Base-by-base conservation (phyloP, 2,888 invertebrate genomes). In the Pasiphila rectangulata region DNA sequence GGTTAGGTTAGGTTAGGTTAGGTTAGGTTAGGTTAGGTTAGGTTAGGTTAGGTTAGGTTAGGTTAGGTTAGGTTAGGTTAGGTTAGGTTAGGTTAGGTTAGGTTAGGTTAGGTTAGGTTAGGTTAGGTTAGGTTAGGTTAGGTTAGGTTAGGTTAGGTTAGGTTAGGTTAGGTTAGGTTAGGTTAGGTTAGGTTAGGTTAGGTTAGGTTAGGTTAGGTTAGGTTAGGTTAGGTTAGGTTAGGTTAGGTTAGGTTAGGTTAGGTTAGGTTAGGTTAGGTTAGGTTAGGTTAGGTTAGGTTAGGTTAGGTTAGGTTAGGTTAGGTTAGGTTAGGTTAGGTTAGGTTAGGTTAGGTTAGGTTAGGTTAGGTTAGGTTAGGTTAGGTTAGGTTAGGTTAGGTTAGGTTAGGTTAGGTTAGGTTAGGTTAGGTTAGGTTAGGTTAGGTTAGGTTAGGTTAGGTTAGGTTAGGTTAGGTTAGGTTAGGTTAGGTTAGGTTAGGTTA, bases 41-140 rank as follows among this genome's bases (percentile, higher is more conserved):
- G 36, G 36, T 43, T 43, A 36, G 36, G 36, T 43, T 43, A 43
- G 43, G 43, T 42, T 42, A 42, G 42, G 42, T 42, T 42, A 42
- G 42, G 42, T 42, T 42, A 42, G 42, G 42, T 42, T 42, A 42
- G 42, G 42, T 42, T 42, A 42, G 42, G 43, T 42, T 42, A 42
- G 42, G 42, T 42, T 42, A 42, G 42, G 42, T 42, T 42, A 42
- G 42, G 42, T 42, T 42, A 42, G 42, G 42, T 42, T 42, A 42
- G 42, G 42, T 42, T 42, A 42, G 42, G 42, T 42, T 42, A 42
- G 42, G 42, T 35, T 42, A 35, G 42, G 42, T 35, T 41, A 42
- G 35, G 42, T 35, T 35, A 35, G 42, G 35, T 34, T 34, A 42
- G 42, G 42, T 36, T 36, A 43, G 36, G 36, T 36, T 43, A 36